A percentile compares a stretch with the other conserved stretches of the same genome.
phyloP scores from a whole-genome alignment of 2,888 invertebrate species.

The Copidosoma aretas region DNA sequence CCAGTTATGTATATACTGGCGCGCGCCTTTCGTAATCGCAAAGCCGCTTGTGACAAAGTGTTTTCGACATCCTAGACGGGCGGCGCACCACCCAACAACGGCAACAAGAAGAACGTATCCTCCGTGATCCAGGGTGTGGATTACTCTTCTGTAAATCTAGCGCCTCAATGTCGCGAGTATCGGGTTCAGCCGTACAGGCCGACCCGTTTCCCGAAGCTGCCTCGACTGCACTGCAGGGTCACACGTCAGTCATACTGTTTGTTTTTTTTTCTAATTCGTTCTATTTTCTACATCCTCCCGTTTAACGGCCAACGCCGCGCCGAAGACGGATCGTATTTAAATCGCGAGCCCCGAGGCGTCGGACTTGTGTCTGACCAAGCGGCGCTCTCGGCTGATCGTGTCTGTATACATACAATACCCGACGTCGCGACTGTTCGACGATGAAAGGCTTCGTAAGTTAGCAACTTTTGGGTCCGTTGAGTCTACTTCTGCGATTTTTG shows the following conservation, averaged over 20 bases:
- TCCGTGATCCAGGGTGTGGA: conserved; percentile 20
- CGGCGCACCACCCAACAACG: no score
- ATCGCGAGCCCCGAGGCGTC: conserved; percentile 8
- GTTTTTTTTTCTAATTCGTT: no score
- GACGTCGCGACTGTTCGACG: neutral
- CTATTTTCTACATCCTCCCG: neutral
- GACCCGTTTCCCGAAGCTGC: conserved; percentile 21
- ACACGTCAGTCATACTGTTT: no score
- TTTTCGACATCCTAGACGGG: no score
- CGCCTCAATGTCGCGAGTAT: conserved; percentile 29
- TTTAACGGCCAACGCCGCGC: neutral
- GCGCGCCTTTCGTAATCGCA: conserved; percentile 23
- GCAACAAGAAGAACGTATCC: no score
- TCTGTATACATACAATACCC: no score
- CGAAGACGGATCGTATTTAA: conserved; percentile 32
- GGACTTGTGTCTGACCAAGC: no score
- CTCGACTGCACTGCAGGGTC: no score
- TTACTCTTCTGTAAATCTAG: conserved; percentile 29
- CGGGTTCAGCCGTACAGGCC: conserved; percentile 5
- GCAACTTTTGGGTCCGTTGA: neutral
- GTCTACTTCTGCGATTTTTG: conserved; percentile 23
- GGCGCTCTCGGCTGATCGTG: neutral
- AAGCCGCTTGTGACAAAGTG: conserved; percentile 26
- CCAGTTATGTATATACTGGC: conserved; percentile 20
- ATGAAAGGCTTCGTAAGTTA: conserved; percentile 55